Evolutionary conservation across 2,888 invertebrate genomes (phyloP), one percentile per base, ranked within the genome.

Genomic region (Caenorhabditis sp.): DNA sequence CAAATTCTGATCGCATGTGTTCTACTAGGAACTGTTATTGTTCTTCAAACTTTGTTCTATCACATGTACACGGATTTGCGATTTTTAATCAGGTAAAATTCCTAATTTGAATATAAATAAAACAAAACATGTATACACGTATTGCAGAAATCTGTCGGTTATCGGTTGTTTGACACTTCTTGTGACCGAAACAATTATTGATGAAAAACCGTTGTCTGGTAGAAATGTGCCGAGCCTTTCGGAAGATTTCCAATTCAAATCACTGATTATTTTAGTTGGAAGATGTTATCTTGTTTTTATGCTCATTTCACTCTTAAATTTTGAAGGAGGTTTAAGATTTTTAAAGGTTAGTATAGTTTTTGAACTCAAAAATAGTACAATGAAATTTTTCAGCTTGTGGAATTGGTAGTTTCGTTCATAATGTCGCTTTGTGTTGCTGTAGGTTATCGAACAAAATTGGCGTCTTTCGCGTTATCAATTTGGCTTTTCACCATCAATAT

Each of bases 391-490:
- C 24, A 53, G 53, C 10, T 55, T 23, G 36, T 58, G 2, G 57
- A 31, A 19, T 8, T 49, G 5, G 6, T 43, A 3, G 26, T 43
- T 17, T 17, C 50, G 23, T 55, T 55, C 14, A 65, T 66, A 19
- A 58, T 84, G 83, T 66, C 81, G 58, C 24, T 80, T 61, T 93
- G 95, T 90, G 94, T 97, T 89, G 91, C 97, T 78, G 90, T 97
- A 69, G 97, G 86, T 77, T 94, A 94, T 91, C 99, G 99, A 90
- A 99, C 99, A 53, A 97, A 99, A 91, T 91, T 99, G 86, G 95
- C 95, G 67, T 96, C 99, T 53, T 91, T 99, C 76, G 92, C 95
- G 88, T 91, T 99, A 79, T 97, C 97, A 61, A 88, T 93, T 58
- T 92, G 97, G 89, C 91, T 99, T 62, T 82, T 86, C 69, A 91